These are phyloP conservation scores for Baccha elongata DNA, from an alignment of 2,888 invertebrate genomes.

Conservation along the genomic window DNA sequence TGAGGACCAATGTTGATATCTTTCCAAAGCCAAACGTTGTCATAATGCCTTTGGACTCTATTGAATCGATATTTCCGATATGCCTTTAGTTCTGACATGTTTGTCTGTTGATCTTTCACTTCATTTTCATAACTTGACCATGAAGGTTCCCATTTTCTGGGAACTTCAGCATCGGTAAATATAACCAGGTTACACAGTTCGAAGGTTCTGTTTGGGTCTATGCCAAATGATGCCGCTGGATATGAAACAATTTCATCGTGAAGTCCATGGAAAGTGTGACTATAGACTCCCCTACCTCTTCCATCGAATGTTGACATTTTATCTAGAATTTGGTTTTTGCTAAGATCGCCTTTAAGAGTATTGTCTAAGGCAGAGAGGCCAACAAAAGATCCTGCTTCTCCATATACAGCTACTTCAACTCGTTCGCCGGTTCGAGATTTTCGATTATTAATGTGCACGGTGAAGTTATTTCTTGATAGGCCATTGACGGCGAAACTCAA, in stretches of 20 bases:
- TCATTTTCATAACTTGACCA: conserved; percentile 88
- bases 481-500: conserved; percentile 96
- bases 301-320: conserved; percentile 93
- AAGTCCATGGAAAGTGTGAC: conserved; percentile 89
- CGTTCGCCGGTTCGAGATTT: conserved; percentile 95
- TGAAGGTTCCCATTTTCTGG: conserved; percentile 88
- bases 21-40: conserved; percentile 96
- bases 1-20: conserved; percentile 95
- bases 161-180: conserved; percentile 92
- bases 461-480: conserved; percentile 93
- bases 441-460: conserved; percentile 91
- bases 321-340: conserved; percentile 89
- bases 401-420: conserved; percentile 94
- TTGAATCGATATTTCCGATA: conserved; percentile 91
- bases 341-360: conserved; percentile 91
- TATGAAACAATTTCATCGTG: conserved; percentile 91
- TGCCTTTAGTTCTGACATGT: conserved; percentile 85
- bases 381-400: conserved; percentile 96
- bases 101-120: conserved; percentile 83
- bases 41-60: conserved; percentile 92
- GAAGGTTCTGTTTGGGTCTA: conserved; percentile 95
- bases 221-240: conserved; percentile 92
- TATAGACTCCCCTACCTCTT: conserved; percentile 89
- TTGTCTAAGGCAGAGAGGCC: conserved; percentile 93
- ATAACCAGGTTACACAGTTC: conserved; percentile 92